Base-by-base conservation (phyloP, 1,140 invertebrate species). In the Adoxophyes honmai region DNA sequence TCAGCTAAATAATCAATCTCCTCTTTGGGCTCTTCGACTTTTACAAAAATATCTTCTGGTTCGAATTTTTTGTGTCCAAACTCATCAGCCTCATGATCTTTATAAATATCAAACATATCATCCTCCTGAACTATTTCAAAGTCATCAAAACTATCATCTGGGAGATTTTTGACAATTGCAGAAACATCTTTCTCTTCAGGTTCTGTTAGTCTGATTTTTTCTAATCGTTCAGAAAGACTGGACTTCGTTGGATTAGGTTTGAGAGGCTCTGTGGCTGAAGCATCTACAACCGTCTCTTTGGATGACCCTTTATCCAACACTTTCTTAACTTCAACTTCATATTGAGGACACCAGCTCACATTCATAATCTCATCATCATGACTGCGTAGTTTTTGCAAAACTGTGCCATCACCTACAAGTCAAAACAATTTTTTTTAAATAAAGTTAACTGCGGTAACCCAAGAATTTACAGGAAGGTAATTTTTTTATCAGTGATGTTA, bases 291-390 rank as follows among this genome's bases (percentile, higher is more conserved):
- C 11, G 18, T 52, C 34, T 34, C n/a, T n/a, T n/a, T 34, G 5
- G 15, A n/a, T 18, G 42, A 21, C 8, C 21, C 21, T 6, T 48
- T 6, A 28, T 28, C 21, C 18, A 33, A 48, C 42, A 53, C 60
- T 69, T 76, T 88, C 34, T 66, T 71, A 4, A 82, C 14, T 10
- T 52, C 15, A 6, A 79, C 66, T 44, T 78, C 70, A 70, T 70
- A 84, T 60, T 86, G 73, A 36, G 94, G 95, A 87, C 94, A 95
- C 94, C 94, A 96, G 28, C 92, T 91, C 16, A 96, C 62, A 62
- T 91, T 93, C 5, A 92, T 76, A 38, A 96, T 90, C 66, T 94
- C 92, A n/a, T 91, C 90, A 80, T 95, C 92, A 75, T 96, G 94
- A 5, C 92, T 92, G 70, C 93, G 90, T 4, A 95, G 78, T 88